Base-by-base conservation (phyloP, 1,140 invertebrate genomes). In the Eueides isabella region DNA sequence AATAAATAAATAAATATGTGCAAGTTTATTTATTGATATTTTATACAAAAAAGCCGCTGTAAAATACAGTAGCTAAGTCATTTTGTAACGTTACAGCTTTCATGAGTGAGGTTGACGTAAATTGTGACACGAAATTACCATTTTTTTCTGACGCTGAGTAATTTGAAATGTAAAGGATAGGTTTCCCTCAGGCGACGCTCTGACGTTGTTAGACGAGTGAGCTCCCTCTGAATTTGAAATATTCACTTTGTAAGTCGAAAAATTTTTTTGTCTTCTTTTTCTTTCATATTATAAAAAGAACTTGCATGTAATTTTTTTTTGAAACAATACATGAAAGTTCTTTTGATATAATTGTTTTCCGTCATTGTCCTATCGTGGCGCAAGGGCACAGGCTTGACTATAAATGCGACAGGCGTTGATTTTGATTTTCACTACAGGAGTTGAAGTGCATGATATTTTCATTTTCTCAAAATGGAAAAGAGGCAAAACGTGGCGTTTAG, bases 151-250 rank as follows among this genome's bases (percentile, higher is more conserved):
- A 1, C 41, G n/a, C 16, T 1, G 7, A 16, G 41, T 44, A 44
- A 44, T 44, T 44, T 19, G 41, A 44, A 44, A 44, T 19, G 41
- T 44, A 44, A 44, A 44, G 48, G 48, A 55, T 55, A 26, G 48
- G 48, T 26, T 23, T 26, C 48, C 48, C 48, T 55, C 48, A 55
- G 48, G 48, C 19, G 48, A 1, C 48, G 48, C 19, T 30, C 12
- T 11, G 23, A 26, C 6, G 23, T 35, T 33, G 26, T 87, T 19
- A 19, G 7, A 19, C 41, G n/a, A 19, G 7, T 6, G 23, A 55
- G 48, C 48, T 44, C n/a, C 41, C n/a, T 38, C 35, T 12, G 41
- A 44, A 5, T 44, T 19, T 44, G 41, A 44, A 44, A 44, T 44
- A 44, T 44, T 44, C n/a, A 19, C n/a, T 44, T 44, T 19, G 41